phyloP scores from a whole-genome alignment of 2,113 vertebrate species.

The Monopterus albus region DNA sequence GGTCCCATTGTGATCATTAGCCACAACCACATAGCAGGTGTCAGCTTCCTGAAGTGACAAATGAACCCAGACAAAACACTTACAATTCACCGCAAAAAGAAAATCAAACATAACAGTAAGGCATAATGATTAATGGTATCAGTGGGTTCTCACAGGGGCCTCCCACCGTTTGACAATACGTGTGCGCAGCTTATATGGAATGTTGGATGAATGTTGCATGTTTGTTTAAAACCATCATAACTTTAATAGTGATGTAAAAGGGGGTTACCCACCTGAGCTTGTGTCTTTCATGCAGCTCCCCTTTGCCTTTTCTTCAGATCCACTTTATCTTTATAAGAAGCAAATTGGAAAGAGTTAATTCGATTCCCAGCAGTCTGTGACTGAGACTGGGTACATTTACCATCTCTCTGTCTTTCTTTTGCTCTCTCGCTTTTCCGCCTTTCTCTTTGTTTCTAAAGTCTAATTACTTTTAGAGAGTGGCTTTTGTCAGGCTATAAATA shows the following conservation, averaged over 20 bases:
- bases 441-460: constrained; percentile 61
- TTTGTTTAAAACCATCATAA: constrained; percentile 12
- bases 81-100: constrained; percentile 7
- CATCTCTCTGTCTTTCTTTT: constrained; percentile 6
- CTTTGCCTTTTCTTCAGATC: constrained; percentile 52
- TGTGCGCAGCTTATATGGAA: not conserved
- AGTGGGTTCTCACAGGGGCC: not conserved
- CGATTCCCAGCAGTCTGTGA: constrained; percentile 65
- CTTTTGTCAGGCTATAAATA: constrained; percentile 73
- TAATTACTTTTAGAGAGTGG: constrained; percentile 76
- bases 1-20: constrained; percentile 46
- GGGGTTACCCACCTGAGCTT: constrained; percentile 40
- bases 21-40: constrained; percentile 5
- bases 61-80: constrained; percentile 30
- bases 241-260: not conserved
- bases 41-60: constrained; percentile 30
- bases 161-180: not conserved
- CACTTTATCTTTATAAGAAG: constrained; percentile 76
- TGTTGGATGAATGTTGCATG: not conserved
- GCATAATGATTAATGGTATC: constrained; percentile 33
- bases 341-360: constrained; percentile 74
- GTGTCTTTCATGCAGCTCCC: constrained; percentile 28
- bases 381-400: constrained; percentile 62
- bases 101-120: constrained; percentile 50
- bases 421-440: constrained; percentile 14